A percentile compares a stretch with the other conserved stretches of the same genome.
phyloP scores from a whole-genome alignment of 1,140 invertebrate genomes.

The Thrips palmi region DNA sequence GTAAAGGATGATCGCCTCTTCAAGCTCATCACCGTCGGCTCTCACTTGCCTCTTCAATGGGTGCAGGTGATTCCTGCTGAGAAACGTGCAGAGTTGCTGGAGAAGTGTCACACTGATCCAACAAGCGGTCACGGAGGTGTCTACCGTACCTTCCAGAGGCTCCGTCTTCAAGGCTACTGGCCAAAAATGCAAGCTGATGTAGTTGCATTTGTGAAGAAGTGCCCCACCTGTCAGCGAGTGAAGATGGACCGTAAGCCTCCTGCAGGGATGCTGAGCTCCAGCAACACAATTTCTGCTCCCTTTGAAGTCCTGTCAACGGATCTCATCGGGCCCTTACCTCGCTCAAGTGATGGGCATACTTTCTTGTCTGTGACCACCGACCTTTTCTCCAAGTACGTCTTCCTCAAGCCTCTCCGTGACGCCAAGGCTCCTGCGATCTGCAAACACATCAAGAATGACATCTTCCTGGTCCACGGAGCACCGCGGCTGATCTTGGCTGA shows the following conservation, averaged over 20 bases:
- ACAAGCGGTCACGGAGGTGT: too few relatives aligned
- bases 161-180: too few relatives aligned
- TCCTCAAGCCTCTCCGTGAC: not conserved
- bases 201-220: not conserved
- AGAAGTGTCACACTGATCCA: too few relatives aligned
- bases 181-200: not conserved
- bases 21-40: constrained; percentile 4
- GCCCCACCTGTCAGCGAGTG: not conserved
- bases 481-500: not conserved
- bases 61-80: too few relatives aligned
- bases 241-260: not conserved
- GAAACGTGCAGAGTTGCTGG: too few relatives aligned
- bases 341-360: too few relatives aligned
- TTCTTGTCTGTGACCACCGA: not conserved
- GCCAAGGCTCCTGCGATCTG: not conserved
- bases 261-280: not conserved
- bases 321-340: not conserved
- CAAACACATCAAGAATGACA: not conserved
- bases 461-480: not conserved
- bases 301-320: not conserved
- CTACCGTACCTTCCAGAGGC: too few relatives aligned
- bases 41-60: too few relatives aligned
- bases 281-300: not conserved
- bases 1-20: constrained; percentile 6
- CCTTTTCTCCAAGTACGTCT: not conserved